Evolutionary conservation across 2,797 vertebrate genomes (phyloP).

Genomic region (Parauchenoglanis ngamensis): DNA sequence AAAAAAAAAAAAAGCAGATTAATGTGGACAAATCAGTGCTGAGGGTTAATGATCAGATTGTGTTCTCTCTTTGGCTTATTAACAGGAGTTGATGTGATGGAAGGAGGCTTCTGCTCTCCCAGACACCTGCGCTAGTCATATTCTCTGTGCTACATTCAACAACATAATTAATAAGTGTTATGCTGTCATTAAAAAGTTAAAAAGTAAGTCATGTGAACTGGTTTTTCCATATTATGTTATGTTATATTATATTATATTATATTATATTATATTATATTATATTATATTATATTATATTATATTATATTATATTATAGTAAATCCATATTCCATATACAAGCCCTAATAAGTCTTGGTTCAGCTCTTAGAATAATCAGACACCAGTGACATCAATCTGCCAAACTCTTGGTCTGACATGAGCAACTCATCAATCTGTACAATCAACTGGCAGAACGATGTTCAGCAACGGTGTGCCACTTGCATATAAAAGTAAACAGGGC

Average conservation of each 20-base stretch:
- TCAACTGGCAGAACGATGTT: constrained; percentile 14
- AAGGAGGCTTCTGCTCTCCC: neutral
- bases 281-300: too few relatives aligned
- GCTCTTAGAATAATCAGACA: constrained; percentile 24
- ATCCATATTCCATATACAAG: neutral
- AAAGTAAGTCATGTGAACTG: neutral
- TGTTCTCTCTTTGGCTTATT: neutral
- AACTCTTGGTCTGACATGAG: constrained; percentile 5
- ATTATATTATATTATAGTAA: too few relatives aligned
- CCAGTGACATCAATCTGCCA: constrained; percentile 34
- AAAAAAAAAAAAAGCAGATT: neutral
- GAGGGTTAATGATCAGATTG: neutral
- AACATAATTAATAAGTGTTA: constrained; percentile 6
- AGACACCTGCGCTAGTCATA: neutral
- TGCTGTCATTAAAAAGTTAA: constrained; percentile 16
- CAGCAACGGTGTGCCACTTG: neutral
- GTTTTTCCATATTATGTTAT: neutral
- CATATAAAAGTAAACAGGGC: constrained; percentile 27
- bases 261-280: too few relatives aligned
- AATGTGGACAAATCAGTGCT: neutral
- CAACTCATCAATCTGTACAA: constrained; percentile 37
- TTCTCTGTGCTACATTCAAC: neutral
- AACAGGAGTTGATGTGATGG: neutral
- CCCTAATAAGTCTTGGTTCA: constrained; percentile 21
- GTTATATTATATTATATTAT: too few relatives aligned